phyloP scores from a whole-genome alignment of 2,797 vertebrate genomes.

The Etheostoma perlongum region DNA sequence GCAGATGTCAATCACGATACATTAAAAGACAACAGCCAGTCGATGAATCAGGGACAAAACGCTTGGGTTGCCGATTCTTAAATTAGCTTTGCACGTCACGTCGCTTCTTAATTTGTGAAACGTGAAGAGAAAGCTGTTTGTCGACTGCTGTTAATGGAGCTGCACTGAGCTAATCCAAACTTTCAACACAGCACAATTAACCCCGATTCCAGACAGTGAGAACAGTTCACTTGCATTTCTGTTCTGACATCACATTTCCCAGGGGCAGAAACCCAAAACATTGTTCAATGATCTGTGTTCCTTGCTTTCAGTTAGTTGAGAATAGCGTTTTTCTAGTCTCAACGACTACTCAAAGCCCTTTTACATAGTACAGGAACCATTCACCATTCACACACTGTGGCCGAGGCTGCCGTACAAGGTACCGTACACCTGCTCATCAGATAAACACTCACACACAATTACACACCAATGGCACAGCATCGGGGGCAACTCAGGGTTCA shows the following conservation, averaged over 20 bases:
- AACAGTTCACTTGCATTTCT: slow-evolving; percentile 33
- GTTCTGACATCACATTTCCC: slow-evolving; percentile 27
- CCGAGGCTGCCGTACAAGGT: too few relatives aligned
- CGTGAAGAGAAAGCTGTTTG: slow-evolving; percentile 19
- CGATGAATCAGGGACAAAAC: slow-evolving; percentile 41
- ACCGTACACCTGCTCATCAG: too few relatives aligned
- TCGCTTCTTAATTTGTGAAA: slow-evolving; percentile 21
- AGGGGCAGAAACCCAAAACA: slow-evolving; percentile 24
- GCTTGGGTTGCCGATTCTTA: slow-evolving; percentile 33
- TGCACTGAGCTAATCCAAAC: slow-evolving; percentile 36
- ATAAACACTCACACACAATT: too few relatives aligned
- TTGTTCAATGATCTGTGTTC: slow-evolving; percentile 8
- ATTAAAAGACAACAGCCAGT: slow-evolving; percentile 46
- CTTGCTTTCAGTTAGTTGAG: neutral
- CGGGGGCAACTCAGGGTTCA: too few relatives aligned
- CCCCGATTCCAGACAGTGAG: slow-evolving; percentile 28
- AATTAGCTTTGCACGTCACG: slow-evolving; percentile 26
- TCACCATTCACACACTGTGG: too few relatives aligned
- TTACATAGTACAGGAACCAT: too few relatives aligned
- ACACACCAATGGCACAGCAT: too few relatives aligned
- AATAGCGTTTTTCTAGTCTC: neutral
- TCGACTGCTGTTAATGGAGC: slow-evolving; percentile 37
- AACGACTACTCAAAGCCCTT: too few relatives aligned
- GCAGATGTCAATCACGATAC: slow-evolving; percentile 57
- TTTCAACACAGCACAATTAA: slow-evolving; percentile 57